Percentiles rank a stretch among this genome's conserved stretches.
Evolutionary conservation across 2,888 invertebrate genomes (phyloP).

Genomic region (Calliopum simillimum): DNA sequence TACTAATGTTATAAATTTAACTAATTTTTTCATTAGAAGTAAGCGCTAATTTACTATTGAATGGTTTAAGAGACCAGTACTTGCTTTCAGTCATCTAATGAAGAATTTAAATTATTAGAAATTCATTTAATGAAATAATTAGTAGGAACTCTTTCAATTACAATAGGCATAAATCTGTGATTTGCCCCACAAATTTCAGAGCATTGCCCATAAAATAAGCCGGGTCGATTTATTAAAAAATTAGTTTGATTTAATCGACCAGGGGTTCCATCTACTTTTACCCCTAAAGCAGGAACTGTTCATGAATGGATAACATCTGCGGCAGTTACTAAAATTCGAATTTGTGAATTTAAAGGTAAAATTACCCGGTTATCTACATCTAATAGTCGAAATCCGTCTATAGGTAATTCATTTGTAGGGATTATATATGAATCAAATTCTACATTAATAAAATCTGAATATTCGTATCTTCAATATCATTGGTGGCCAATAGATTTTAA

Average conservation of each 20-base stretch:
- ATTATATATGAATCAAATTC: conserved; percentile 76
- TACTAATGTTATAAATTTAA: conserved; percentile 73
- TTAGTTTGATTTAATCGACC: conserved; percentile 76
- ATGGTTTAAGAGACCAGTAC: conserved; percentile 79
- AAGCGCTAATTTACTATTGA: conserved; percentile 73
- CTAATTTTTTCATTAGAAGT: conserved; percentile 73
- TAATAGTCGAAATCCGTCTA: conserved; percentile 71
- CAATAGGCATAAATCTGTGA: conserved; percentile 84
- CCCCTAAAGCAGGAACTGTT: conserved; percentile 73
- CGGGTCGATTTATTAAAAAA: conserved; percentile 73
- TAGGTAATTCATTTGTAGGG: conserved; percentile 65
- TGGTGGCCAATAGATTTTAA: conserved; percentile 75
- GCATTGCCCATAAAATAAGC: conserved; percentile 80
- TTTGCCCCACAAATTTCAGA: conserved; percentile 86
- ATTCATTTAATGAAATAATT: conserved; percentile 73
- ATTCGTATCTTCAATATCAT: conserved; percentile 78
- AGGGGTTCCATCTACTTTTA: conserved; percentile 76
- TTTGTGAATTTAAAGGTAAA: conserved; percentile 73
- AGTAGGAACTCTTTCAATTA: conserved; percentile 72
- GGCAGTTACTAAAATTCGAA: conserved; percentile 74
- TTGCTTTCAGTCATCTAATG: conserved; percentile 78
- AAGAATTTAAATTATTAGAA: conserved; percentile 64
- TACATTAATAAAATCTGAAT: conserved; percentile 72
- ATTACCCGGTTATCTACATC: conserved; percentile 75
- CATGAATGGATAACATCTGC: conserved; percentile 77